Evolutionary conservation across 1,140 invertebrate genomes (phyloP).

Genomic region (Pseudomyrmex concolor): DNA sequence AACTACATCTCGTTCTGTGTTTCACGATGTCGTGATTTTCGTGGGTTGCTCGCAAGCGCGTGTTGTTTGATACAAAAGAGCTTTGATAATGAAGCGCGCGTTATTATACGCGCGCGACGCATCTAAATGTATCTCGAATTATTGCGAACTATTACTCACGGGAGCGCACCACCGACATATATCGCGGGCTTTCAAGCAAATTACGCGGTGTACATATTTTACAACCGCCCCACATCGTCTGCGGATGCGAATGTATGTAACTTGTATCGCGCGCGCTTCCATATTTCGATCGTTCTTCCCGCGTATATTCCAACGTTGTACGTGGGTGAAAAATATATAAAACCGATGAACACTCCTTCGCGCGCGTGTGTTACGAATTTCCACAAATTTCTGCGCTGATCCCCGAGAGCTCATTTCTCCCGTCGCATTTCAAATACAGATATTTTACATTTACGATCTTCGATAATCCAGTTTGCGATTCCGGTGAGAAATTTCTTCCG

Average conservation of each 20-base stretch:
- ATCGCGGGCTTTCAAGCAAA: constrained; percentile 45
- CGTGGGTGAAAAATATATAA: constrained; percentile 34
- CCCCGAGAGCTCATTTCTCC: not conserved
- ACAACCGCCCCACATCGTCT: not conserved
- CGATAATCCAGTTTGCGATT: not conserved
- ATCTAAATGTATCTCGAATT: constrained; percentile 41
- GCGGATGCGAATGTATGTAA: constrained; percentile 10
- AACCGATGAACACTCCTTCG: not conserved
- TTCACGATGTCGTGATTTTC: constrained; percentile 34
- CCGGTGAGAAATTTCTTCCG: not conserved
- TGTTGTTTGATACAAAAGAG: constrained; percentile 14
- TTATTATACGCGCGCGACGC: not conserved
- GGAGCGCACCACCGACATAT: not conserved
- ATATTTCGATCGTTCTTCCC: not conserved
- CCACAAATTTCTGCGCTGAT: constrained; percentile 21
- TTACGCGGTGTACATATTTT: constrained; percentile 49
- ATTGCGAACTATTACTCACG: constrained; percentile 18
- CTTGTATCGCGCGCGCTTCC: not conserved
- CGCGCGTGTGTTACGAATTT: not conserved
- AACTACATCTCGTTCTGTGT: constrained; percentile 21
- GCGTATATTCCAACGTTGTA: not conserved
- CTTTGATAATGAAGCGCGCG: constrained; percentile 35
- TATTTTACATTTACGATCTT: constrained; percentile 30
- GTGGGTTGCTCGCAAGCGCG: not conserved
- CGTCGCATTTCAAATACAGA: not conserved